Base-by-base conservation (phyloP, 2,888 invertebrate species). In the Apocheima hispidaria region DNA sequence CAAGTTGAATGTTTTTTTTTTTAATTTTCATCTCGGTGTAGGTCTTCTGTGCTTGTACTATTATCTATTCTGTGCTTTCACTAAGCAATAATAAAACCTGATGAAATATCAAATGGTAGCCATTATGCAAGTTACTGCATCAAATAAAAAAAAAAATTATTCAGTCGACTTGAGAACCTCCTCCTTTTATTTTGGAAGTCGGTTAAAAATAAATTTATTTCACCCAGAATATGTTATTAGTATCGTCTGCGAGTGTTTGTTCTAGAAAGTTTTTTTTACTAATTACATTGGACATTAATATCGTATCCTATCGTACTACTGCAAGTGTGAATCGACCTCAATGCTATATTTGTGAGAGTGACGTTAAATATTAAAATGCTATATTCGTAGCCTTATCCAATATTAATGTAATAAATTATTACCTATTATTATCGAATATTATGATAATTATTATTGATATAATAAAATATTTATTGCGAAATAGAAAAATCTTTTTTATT, bases 351-450 rank as follows among this genome's bases (percentile, higher is more conserved):
- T 84, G 84, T 84, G 88, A 83, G 83, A 80, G 84, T 77, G 77
- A 79, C 73, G 76, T 79, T 75, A 75, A 75, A 66, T 80, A 81
- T 78, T 67, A 75, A 79, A 84, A 84, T 65, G 82, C 82, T 88
- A 83, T 83, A 84, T 80, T 74, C 83, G 88, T 91, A 91, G 89
- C 88, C 88, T 89, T 90, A 90, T 83, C 83, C 84, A 78, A 86
- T 84, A 80, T 63, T 87, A 83, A 84, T 84, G 86, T 87, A 82
- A 85, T 81, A 72, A 79, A 76, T 77, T 75, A 82, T 77, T 77
- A 79, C 73, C 73, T 73, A 83, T 83, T 86, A 86, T 73, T 74
- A 83, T 65, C 67, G 61, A 67, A 80, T 82, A 86, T 79, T 79
- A 83, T 77, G 75, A 84, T 83, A 81, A 87, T 84, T 86, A 87